phyloP scores from a whole-genome alignment of 2,113 vertebrate species.

The Amia ocellicauda region DNA sequence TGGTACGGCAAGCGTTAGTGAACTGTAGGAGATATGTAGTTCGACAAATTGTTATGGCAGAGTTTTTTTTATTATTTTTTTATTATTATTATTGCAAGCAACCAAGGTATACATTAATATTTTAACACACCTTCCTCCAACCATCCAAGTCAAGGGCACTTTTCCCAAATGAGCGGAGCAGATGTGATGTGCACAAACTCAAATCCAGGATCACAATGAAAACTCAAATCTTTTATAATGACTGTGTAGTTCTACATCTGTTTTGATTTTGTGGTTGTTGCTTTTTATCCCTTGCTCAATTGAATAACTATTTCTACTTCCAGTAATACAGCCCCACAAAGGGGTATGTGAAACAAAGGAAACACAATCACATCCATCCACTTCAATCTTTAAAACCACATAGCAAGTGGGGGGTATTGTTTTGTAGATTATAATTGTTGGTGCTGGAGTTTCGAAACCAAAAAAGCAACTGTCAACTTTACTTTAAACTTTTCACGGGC shows the following conservation, averaged over 20 bases:
- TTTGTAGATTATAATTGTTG: conserved; percentile 3
- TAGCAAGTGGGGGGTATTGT: conserved; percentile 5
- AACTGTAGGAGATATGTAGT: no score
- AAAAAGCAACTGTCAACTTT: neutral
- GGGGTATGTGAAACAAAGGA: conserved; percentile 52
- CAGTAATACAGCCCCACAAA: conserved; percentile 56
- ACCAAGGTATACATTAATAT: no score
- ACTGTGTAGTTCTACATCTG: conserved; percentile 60
- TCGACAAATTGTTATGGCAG: no score
- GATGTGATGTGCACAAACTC: no score
- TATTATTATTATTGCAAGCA: no score
- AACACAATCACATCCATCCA: conserved; percentile 67
- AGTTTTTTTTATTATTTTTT: no score
- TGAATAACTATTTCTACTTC: conserved; percentile 42
- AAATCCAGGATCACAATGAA: no score
- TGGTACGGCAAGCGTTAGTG: no score
- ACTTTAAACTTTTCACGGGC: neutral
- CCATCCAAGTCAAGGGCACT: no score
- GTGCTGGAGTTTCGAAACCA: neutral
- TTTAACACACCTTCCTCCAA: no score
- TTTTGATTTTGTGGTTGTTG: conserved; percentile 42
- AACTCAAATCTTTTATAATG: conserved; percentile 57
- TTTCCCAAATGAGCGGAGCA: no score
- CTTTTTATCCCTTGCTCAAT: conserved; percentile 60
- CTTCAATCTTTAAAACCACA: conserved; percentile 29